phyloP scores from a whole-genome alignment of 2,113 vertebrate species.

The Numida meleagris region DNA sequence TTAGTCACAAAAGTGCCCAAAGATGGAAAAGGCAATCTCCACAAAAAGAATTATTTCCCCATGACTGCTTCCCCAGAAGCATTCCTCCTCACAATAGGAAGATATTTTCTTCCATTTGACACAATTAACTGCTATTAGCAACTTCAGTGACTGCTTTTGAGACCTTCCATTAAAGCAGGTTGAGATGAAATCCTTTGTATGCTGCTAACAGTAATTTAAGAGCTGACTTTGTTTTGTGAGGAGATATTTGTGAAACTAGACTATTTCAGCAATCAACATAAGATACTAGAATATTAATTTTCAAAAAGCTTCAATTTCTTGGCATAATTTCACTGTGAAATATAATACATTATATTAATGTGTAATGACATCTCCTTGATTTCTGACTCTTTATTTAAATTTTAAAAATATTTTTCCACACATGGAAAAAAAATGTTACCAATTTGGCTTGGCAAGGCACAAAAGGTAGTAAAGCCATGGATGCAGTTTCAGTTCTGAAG shows the following conservation, averaged over 20 bases:
- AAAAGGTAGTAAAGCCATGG: neutral
- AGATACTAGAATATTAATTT: neutral
- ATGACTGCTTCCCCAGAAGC: neutral
- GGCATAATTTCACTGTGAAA: neutral
- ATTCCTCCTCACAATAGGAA: neutral
- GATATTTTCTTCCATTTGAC: neutral
- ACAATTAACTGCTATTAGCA: slow-evolving; percentile 17
- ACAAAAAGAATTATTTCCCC: fast-evolving
- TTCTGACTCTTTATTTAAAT: neutral
- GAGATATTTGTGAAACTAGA: neutral
- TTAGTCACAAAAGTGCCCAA: neutral
- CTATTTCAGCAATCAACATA: neutral
- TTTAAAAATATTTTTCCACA: neutral
- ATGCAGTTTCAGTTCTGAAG: neutral
- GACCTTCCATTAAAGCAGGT: neutral
- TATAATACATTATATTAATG: neutral
- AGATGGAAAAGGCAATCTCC: neutral
- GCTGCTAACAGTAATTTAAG: neutral
- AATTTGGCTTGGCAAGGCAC: neutral
- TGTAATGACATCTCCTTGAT: neutral
- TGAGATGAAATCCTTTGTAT: neutral
- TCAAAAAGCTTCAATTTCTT: neutral
- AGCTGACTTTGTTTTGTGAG: neutral
- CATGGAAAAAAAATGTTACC: neutral
- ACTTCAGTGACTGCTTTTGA: slow-evolving; percentile 4